These are phyloP conservation scores for Drosophila oshimai DNA, from an alignment of 1,140 invertebrate species.

Conservation along the genomic window DNA sequence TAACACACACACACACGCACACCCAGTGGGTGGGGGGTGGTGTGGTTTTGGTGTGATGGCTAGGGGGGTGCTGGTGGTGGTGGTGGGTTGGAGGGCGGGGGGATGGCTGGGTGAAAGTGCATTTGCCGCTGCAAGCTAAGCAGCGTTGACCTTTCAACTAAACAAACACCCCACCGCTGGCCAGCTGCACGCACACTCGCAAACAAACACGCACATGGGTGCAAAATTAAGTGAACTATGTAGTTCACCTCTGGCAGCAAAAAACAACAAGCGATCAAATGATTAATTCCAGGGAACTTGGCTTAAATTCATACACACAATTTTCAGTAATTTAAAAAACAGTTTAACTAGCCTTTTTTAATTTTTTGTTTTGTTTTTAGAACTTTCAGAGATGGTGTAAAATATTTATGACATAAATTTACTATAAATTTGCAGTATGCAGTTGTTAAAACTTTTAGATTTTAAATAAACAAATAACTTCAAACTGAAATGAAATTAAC, in stretches of 20 bases:
- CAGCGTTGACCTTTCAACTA: slow-evolving; percentile 13
- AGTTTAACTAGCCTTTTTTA: too few species aligned
- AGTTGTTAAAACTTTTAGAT: too few species aligned
- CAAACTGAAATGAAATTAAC: too few species aligned
- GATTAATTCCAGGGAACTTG: not conserved
- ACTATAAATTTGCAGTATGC: too few species aligned
- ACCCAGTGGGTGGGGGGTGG: not conserved
- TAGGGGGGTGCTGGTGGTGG: not conserved
- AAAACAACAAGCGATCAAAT: not conserved
- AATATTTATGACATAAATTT: too few species aligned
- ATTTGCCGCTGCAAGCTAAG: slow-evolving; percentile 1
- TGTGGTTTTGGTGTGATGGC: not conserved
- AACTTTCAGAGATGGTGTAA: too few species aligned
- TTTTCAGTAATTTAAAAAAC: too few species aligned
- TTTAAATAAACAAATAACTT: too few species aligned
- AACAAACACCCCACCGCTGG: slow-evolving; percentile 1
- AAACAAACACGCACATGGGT: not conserved
- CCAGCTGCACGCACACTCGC: slow-evolving; percentile 1
- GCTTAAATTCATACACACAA: too few species aligned
- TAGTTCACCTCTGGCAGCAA: not conserved
- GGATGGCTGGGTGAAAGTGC: not conserved
- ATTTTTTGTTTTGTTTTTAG: too few species aligned
- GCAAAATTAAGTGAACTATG: not conserved
- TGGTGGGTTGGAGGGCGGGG: not conserved
- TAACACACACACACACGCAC: slow-evolving; percentile 16